A percentile compares a stretch with the other conserved stretches of the same genome.
These are phyloP conservation scores for Xestia c-nigrum DNA, from an alignment of 2,888 invertebrate genomes.

Conservation along the genomic window DNA sequence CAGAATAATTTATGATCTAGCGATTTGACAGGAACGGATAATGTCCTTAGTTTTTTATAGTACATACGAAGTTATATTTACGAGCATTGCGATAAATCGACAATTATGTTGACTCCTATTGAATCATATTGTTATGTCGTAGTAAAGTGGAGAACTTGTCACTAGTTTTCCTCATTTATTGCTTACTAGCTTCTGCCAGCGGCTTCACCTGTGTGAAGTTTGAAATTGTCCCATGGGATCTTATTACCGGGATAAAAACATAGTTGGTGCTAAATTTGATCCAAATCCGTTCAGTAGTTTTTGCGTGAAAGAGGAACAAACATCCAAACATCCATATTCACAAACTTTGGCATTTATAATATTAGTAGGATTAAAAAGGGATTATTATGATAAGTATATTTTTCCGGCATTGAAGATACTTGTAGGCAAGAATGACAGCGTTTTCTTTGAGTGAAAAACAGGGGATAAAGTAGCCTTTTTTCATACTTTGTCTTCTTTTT, in stretches of 20 bases:
- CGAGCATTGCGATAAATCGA: conserved; percentile 43
- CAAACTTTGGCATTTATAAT: too few species aligned
- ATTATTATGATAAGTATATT: background rate
- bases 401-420: background rate
- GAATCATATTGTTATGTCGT: conserved; percentile 27
- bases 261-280: too few species aligned
- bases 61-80: conserved; percentile 32
- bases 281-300: too few species aligned
- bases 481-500: too few species aligned
- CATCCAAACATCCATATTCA: too few species aligned
- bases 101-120: conserved; percentile 40
- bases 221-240: too few species aligned
- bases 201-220: too few species aligned
- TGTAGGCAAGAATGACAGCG: background rate
- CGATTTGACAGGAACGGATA: conserved; percentile 42
- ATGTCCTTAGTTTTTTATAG: conserved; percentile 48
- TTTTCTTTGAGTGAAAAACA: background rate
- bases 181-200: too few species aligned
- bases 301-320: too few species aligned
- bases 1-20: conserved; percentile 51
- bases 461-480: too few species aligned
- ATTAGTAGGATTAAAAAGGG: too few species aligned
- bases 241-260: too few species aligned
- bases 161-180: background rate
- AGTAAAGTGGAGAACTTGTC: background rate